These are phyloP conservation scores for Oedothorax gibbosus DNA, from an alignment of 1,140 invertebrate species.

Conservation along the genomic window DNA sequence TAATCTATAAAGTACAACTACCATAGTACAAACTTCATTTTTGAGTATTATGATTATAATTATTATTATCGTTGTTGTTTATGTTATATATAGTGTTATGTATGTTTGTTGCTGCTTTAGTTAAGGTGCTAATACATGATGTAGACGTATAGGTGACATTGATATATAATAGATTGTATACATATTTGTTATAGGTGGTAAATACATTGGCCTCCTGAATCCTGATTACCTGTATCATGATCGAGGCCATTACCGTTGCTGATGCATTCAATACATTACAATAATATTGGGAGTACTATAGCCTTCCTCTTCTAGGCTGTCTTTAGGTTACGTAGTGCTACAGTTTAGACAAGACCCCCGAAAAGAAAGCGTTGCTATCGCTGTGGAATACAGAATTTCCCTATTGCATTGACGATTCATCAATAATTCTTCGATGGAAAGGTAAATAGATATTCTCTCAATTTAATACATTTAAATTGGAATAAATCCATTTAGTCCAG, in stretches of 20 bases:
- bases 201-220: conserved; percentile 61
- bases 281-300: conserved; percentile 62
- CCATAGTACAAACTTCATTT: no score
- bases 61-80: not conserved
- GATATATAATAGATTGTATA: not conserved
- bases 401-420: conserved; percentile 64
- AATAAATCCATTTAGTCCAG: not conserved
- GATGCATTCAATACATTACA: conserved; percentile 66
- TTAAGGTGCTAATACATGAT: no score
- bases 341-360: conserved; percentile 64
- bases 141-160: no score
- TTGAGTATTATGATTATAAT: no score
- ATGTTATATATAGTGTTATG: no score
- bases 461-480: not conserved
- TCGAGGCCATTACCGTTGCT: conserved; percentile 62
- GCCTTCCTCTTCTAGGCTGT: not conserved
- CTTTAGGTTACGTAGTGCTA: conserved; percentile 48
- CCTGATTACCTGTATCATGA: conserved; percentile 61
- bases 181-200: conserved; percentile 58
- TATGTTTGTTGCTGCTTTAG: not conserved
- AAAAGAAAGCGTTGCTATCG: conserved; percentile 67
- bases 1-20: no score
- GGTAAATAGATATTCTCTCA: conserved; percentile 28
- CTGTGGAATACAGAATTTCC: conserved; percentile 70
- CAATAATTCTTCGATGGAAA: conserved; percentile 63